A percentile compares a stretch with the other conserved stretches of the same genome.
These are phyloP conservation scores for Copidosoma aretas DNA, from an alignment of 2,888 invertebrate species.

Conservation along the genomic window DNA sequence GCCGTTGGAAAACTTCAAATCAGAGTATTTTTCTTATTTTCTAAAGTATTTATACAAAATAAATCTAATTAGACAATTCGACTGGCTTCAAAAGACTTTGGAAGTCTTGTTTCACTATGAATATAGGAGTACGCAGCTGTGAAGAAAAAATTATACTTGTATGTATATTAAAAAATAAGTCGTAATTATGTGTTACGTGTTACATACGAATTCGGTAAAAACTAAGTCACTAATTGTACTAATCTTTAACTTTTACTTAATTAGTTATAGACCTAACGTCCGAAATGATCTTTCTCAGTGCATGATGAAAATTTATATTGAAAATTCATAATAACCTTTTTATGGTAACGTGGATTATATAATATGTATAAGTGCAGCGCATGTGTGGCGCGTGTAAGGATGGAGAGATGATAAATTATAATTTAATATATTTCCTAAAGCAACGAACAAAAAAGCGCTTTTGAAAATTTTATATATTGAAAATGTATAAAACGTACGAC, in stretches of 20 bases:
- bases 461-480: too few relatives aligned
- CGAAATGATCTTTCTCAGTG: too few relatives aligned
- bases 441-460: conserved; percentile 19
- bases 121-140: too few relatives aligned
- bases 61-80: too few relatives aligned
- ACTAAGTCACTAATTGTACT: background rate
- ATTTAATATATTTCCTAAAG: conserved; percentile 37
- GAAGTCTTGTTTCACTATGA: too few relatives aligned
- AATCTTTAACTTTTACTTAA: background rate
- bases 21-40: too few relatives aligned
- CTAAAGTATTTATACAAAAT: too few relatives aligned
- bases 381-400: background rate
- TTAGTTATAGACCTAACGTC: background rate
- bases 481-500: too few relatives aligned
- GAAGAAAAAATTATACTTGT: background rate
- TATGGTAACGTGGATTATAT: background rate
- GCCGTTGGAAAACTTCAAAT: too few relatives aligned
- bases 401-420: conserved; percentile 32
- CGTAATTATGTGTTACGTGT: background rate
- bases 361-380: too few relatives aligned
- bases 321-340: background rate
- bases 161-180: background rate
- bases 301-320: too few relatives aligned
- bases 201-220: background rate
- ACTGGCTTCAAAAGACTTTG: too few relatives aligned